Evolutionary conservation across 2,888 invertebrate species (phyloP).

Genomic region (Ochropleura plecta): DNA sequence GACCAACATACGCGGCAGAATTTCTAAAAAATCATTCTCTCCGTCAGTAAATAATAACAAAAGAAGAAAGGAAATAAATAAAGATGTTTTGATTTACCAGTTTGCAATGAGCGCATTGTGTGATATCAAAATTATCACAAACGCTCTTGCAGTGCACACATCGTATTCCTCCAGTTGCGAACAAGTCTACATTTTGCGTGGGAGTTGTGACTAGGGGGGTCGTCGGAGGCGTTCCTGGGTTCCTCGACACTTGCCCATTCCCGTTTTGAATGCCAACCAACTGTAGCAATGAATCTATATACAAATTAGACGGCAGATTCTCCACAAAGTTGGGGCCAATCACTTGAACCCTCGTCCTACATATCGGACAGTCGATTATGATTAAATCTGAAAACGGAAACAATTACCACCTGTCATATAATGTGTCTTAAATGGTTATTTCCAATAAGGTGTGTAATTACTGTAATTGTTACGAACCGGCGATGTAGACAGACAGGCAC

Average conservation of each 20-base stretch:
- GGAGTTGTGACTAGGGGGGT: slow-evolving; percentile 63
- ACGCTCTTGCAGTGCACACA: slow-evolving; percentile 82
- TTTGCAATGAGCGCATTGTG: slow-evolving; percentile 91
- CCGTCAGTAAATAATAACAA: slow-evolving; percentile 23
- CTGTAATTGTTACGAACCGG: slow-evolving; percentile 70
- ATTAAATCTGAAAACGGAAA: slow-evolving; percentile 77
- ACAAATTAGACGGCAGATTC: slow-evolving; percentile 92
- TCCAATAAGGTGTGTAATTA: slow-evolving; percentile 29
- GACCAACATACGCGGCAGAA: slow-evolving; percentile 92
- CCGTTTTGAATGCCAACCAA: slow-evolving; percentile 81
- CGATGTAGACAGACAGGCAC: slow-evolving; percentile 89
- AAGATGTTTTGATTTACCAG: slow-evolving; percentile 81
- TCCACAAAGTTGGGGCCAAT: slow-evolving; percentile 88
- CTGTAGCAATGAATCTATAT: slow-evolving; percentile 91
- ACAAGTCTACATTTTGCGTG: slow-evolving; percentile 79
- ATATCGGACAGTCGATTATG: slow-evolving; percentile 90
- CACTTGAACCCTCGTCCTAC: slow-evolving; percentile 86
- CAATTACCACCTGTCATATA: slow-evolving; percentile 7
- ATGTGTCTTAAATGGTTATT: slow-evolving; percentile 22
- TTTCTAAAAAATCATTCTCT: slow-evolving; percentile 78
- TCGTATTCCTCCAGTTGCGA: slow-evolving; percentile 78
- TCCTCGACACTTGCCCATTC: slow-evolving; percentile 50
- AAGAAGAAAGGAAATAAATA: slow-evolving; percentile 3
- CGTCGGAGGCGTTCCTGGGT: slow-evolving; percentile 70
- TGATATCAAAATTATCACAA: slow-evolving; percentile 78